Evolutionary conservation across 2,888 invertebrate genomes (phyloP).

Genomic region (Ormyrus thymus): DNA sequence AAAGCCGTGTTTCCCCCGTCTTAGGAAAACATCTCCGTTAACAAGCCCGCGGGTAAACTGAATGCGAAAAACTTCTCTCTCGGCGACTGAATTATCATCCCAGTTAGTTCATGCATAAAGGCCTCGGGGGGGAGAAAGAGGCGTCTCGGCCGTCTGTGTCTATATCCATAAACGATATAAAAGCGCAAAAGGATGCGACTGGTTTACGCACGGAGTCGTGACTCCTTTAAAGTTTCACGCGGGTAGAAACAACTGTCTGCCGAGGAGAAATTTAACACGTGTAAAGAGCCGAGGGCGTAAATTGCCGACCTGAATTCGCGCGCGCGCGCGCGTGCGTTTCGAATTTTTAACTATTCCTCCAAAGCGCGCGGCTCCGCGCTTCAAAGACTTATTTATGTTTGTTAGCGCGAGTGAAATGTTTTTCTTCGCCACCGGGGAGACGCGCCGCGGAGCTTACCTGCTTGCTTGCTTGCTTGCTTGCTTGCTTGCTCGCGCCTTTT

Average conservation of each 20-base stretch:
- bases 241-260: conserved; percentile 41
- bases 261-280: conserved; percentile 41
- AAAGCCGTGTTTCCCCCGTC: too few relatives aligned
- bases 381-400: conserved; percentile 26
- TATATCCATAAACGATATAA: conserved; percentile 29
- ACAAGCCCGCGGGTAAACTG: too few relatives aligned
- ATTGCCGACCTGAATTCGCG: conserved; percentile 43
- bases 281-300: conserved; percentile 42
- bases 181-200: conserved; percentile 22
- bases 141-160: background rate
- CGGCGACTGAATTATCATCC: background rate
- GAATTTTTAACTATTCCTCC: conserved; percentile 36
- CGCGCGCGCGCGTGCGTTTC: background rate
- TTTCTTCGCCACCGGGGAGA: background rate
- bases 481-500: too few relatives aligned
- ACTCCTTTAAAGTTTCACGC: conserved; percentile 43
- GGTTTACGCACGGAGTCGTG: conserved; percentile 33
- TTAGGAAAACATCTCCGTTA: too few relatives aligned
- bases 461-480: too few relatives aligned
- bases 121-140: background rate
- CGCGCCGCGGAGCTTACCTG: too few relatives aligned
- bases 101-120: conserved; percentile 1
- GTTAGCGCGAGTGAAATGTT: conserved; percentile 15
- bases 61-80: too few relatives aligned
- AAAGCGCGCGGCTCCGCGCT: conserved; percentile 1